Evolutionary conservation across 2,888 invertebrate genomes (phyloP), one percentile per base, ranked within the genome.

Genomic region (Augiades crinisus): DNA sequence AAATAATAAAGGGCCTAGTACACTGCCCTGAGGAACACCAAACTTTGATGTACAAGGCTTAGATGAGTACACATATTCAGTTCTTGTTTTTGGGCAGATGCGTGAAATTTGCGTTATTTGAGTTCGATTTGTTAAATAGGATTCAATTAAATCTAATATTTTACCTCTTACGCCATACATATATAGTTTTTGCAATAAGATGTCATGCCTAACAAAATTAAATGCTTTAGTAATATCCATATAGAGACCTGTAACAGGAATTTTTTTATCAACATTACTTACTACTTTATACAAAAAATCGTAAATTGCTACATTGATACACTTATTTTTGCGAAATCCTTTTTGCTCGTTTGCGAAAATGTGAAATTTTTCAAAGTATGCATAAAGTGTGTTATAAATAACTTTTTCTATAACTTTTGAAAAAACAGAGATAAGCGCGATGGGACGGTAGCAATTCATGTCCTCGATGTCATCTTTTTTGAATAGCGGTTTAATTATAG

Each of bases 371-470:
- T 55, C 47, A 7, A 57, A 47, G 19, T 43, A 55, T 1, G 16
- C 3, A 14, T 41, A 46, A 0, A 54, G 12, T 6, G 14, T 13
- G 7, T 49, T 46, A 34, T 41, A 49, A 6, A 53, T 45, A 0
- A 49, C 22, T 17, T 55, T 58, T 36, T 57, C 51, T 10, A 57
- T 22, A 7, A 53, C 14, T 47, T 56, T 53, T 6, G 50, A 53
- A 5, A 56, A 10, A 2, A 53, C 14, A 0, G 50, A 33, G 6
- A 53, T 22, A 3, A 56, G 30, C n/a, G 52, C 52, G 6, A 55
- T 45, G n/a, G 47, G 53, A 8, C 56, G 46, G 8, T 56, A 56
- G 24, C 36, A 36, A 16, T 19, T 17, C 2, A 52, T 33, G 14
- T 53, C 10, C 0, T 44, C n/a, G 22, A 30, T 50, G 22, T 47